These are phyloP conservation scores for Trissolcus brochymenae DNA, from an alignment of 2,888 invertebrate species.

Conservation along the genomic window DNA sequence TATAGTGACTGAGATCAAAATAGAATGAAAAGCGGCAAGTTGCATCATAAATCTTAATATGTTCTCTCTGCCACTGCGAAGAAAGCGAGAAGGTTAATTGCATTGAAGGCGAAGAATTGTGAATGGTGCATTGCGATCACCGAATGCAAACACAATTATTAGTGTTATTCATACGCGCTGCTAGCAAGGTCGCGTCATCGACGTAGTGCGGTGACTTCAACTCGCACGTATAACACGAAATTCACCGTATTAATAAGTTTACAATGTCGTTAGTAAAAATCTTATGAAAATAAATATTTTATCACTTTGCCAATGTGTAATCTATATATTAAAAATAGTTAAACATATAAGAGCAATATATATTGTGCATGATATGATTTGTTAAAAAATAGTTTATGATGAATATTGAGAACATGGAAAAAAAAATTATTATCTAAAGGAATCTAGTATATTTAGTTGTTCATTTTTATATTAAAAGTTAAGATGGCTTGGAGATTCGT, in stretches of 20 bases:
- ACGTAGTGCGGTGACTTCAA: conserved; percentile 60
- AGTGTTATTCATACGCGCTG: conserved; percentile 61
- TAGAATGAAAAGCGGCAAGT: conserved; percentile 52
- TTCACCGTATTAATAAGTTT: no score
- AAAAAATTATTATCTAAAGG: no score
- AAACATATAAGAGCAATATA: no score
- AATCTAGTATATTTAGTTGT: no score
- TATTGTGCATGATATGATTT: no score
- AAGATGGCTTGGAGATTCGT: background rate
- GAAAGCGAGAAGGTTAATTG: conserved; percentile 58
- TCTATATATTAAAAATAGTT: conserved; percentile 23
- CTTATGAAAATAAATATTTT: no score
- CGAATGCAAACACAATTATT: conserved; percentile 56
- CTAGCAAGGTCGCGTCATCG: conserved; percentile 67
- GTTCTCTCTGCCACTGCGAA: conserved; percentile 45
- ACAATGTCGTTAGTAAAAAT: no score
- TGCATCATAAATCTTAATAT: conserved; percentile 48
- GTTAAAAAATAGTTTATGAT: no score
- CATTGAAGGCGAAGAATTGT: conserved; percentile 48
- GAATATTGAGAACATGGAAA: no score
- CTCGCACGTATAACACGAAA: conserved; percentile 57
- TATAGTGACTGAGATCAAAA: conserved; percentile 43
- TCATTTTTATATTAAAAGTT: background rate
- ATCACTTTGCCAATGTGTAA: no score
- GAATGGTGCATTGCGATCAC: conserved; percentile 54